These are phyloP conservation scores for Lucifuga dentata DNA, from an alignment of 2,113 vertebrate genomes.

Conservation along the genomic window DNA sequence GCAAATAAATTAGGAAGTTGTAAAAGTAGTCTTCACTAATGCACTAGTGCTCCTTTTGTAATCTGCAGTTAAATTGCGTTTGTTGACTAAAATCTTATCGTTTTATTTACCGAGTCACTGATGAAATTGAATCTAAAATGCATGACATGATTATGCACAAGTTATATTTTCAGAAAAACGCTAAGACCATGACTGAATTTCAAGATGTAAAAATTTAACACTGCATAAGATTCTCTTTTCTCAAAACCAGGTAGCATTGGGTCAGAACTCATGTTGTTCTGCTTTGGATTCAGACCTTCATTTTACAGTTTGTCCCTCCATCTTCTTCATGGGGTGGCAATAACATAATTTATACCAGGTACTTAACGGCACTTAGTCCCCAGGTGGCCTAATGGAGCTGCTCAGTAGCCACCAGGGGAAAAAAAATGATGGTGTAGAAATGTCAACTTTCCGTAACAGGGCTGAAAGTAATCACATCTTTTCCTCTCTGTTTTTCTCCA, in stretches of 20 bases:
- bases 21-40: too few relatives aligned
- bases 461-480: slow-evolving; percentile 34
- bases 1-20: too few relatives aligned
- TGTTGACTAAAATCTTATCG: not conserved
- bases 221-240: too few relatives aligned
- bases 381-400: slow-evolving; percentile 9
- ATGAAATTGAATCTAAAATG: too few relatives aligned
- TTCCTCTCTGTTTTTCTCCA: slow-evolving; percentile 70
- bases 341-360: slow-evolving; percentile 12
- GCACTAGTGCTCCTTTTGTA: too few relatives aligned
- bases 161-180: too few relatives aligned
- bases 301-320: not conserved
- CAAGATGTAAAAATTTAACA: slow-evolving; percentile 17
- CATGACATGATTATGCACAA: too few relatives aligned
- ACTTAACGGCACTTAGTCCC: slow-evolving; percentile 35
- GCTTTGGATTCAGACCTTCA: not conserved
- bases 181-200: not conserved
- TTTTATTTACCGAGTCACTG: too few relatives aligned
- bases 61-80: not conserved
- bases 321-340: not conserved
- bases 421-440: slow-evolving; percentile 2
- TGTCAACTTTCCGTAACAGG: slow-evolving; percentile 28
- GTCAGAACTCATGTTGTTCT: not conserved
- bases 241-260: not conserved
- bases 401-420: not conserved